Evolutionary conservation across 2,797 vertebrate species (phyloP).

Genomic region (Heterohyrax brucei): DNA sequence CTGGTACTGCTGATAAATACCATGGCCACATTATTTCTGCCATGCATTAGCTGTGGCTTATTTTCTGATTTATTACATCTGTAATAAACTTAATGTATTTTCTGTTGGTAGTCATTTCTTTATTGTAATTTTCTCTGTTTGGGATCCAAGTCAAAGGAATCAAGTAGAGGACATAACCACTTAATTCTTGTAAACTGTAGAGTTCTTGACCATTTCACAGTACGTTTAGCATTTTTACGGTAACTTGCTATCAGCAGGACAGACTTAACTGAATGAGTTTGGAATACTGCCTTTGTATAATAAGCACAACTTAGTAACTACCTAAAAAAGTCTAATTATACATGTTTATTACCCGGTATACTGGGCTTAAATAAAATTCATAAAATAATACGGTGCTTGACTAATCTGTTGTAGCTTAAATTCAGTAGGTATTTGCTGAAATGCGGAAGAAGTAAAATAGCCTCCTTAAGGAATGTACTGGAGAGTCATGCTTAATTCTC

Average conservation of each 20-base stretch:
- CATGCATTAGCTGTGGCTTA: conserved; percentile 58
- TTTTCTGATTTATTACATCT: conserved; percentile 77
- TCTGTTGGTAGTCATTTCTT: conserved; percentile 86
- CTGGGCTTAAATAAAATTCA: conserved; percentile 62
- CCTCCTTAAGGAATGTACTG: conserved; percentile 69
- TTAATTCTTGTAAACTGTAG: conserved; percentile 48
- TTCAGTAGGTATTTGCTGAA: conserved; percentile 68
- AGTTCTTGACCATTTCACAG: conserved; percentile 23
- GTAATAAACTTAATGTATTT: conserved; percentile 81
- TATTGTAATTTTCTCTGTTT: conserved; percentile 86
- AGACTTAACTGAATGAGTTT: conserved; percentile 58
- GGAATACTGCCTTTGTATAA: conserved; percentile 56
- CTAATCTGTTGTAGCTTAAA: conserved; percentile 72
- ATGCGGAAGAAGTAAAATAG: conserved; percentile 73
- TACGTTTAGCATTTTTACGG: conserved; percentile 53
- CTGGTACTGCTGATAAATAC: conserved; percentile 10
- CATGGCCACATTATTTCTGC: conserved; percentile 65
- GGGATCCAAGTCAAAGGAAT: conserved; percentile 80
- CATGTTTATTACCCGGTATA: conserved; percentile 55
- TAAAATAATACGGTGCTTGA: conserved; percentile 66
- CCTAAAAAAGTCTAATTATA: conserved; percentile 67
- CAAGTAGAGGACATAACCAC: conserved; percentile 1
- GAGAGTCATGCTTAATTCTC: conserved; percentile 64
- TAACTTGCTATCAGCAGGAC: conserved; percentile 17
- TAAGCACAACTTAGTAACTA: conserved; percentile 42